These are phyloP conservation scores for Knipowitschia caucasica DNA, from an alignment of 2,797 vertebrate species.

Conservation along the genomic window DNA sequence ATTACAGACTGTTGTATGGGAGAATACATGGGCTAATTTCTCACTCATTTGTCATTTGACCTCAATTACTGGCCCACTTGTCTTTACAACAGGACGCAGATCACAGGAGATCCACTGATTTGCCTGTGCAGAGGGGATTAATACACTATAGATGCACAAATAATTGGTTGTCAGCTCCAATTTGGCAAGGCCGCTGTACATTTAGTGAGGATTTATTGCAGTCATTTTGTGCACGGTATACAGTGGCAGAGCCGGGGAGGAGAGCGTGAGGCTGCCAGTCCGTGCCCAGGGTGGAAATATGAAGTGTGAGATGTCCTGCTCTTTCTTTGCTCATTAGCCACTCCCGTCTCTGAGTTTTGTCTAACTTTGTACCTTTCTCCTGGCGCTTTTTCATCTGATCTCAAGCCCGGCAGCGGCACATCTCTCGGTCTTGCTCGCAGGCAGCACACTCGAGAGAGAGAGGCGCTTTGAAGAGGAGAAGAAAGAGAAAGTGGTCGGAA, in stretches of 20 bases:
- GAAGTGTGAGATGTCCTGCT: constrained; percentile 53
- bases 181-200: constrained; percentile 52
- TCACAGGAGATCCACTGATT: constrained; percentile 26
- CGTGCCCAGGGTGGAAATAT: constrained; percentile 61
- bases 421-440: constrained; percentile 13
- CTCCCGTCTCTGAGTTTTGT: constrained; percentile 34
- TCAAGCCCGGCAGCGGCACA: constrained; percentile 27
- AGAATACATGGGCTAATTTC: neutral
- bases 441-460: constrained; percentile 17
- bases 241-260: constrained; percentile 46
- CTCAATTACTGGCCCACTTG: neutral
- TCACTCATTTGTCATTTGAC: neutral
- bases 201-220: constrained; percentile 62
- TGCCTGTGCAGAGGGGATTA: constrained; percentile 43
- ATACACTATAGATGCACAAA: constrained; percentile 43
- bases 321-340: constrained; percentile 55
- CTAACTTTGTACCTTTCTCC: constrained; percentile 36
- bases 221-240: constrained; percentile 57
- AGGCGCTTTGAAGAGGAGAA: constrained; percentile 7
- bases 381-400: constrained; percentile 33
- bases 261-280: constrained; percentile 63
- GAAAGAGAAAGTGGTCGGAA: constrained; percentile 2
- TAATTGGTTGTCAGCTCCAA: constrained; percentile 57
- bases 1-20: too few relatives aligned
- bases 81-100: constrained; percentile 16